Conservation (phyloP, 2,797 vertebrate species). For the Chromobotia macracanthus region DNA sequence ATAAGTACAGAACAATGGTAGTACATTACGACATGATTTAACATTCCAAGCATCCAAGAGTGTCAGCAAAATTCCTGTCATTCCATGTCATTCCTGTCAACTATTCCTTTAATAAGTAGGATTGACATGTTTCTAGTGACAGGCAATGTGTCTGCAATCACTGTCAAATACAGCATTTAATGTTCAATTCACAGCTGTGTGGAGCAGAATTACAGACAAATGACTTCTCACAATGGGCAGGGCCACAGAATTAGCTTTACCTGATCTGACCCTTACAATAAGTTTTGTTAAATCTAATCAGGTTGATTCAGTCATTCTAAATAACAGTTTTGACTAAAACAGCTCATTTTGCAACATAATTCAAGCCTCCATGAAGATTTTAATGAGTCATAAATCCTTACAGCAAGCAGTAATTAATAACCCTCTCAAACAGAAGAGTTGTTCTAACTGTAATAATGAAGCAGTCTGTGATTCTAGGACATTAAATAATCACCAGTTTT, state of each 20-base stretch:
- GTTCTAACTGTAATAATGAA: constrained; percentile 2
- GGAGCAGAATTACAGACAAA: not conserved
- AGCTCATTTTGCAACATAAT: not conserved
- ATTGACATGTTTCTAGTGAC: no score
- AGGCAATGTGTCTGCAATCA: no score
- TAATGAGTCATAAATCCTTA: constrained; percentile 18
- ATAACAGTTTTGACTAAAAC: not conserved
- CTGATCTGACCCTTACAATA: not conserved
- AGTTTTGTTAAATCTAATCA: not conserved
- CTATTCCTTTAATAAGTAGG: no score
- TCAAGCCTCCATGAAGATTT: constrained; percentile 15
- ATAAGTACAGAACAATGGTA: not conserved
- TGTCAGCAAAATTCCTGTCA: not conserved
- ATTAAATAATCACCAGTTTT: constrained; percentile 11
- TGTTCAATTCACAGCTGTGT: not conserved
- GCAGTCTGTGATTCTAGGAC: not conserved
- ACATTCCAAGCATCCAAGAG: not conserved
- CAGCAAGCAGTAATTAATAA: constrained; percentile 26
- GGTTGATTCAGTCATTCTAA: not conserved
- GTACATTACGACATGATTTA: not conserved
- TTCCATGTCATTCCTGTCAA: no score
- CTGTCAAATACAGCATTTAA: not conserved
- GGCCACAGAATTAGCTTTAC: not conserved
- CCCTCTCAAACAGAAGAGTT: not conserved
- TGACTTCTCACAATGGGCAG: not conserved